Percentiles rank a stretch among this genome's conserved stretches.
Conservation (phyloP, 2,113 vertebrate genomes). For the Rutilus rutilus region DNA sequence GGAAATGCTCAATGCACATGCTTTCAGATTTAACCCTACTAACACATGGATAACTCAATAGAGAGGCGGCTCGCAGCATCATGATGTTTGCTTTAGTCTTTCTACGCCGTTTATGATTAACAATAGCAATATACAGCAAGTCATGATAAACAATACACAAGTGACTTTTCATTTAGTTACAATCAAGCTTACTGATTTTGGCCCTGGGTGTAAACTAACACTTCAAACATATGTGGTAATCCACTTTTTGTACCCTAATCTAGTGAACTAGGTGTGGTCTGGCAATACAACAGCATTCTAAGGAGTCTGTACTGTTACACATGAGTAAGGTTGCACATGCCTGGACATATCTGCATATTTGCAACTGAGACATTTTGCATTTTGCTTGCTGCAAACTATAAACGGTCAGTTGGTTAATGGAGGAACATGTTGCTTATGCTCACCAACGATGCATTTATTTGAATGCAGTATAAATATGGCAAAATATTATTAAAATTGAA, state of each 20-base stretch:
- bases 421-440: neutral
- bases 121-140: neutral
- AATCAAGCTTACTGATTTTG: neutral
- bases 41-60: neutral
- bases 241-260: neutral
- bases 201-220: neutral
- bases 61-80: neutral
- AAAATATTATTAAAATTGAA: neutral
- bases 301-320: neutral
- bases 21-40: neutral
- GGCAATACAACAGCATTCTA: neutral
- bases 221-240: neutral
- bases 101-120: neutral
- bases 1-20: neutral
- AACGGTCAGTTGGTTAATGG: neutral
- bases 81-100: neutral
- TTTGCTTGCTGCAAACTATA: neutral
- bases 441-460: neutral
- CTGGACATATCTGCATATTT: conserved; percentile 29
- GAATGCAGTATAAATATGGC: neutral
- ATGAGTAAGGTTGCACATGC: neutral
- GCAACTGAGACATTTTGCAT: neutral
- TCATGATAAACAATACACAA: neutral
- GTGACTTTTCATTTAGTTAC: neutral
- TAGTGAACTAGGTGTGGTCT: neutral